Base-by-base conservation (phyloP, 2,113 vertebrate genomes). In the Leuciscus idus region DNA sequence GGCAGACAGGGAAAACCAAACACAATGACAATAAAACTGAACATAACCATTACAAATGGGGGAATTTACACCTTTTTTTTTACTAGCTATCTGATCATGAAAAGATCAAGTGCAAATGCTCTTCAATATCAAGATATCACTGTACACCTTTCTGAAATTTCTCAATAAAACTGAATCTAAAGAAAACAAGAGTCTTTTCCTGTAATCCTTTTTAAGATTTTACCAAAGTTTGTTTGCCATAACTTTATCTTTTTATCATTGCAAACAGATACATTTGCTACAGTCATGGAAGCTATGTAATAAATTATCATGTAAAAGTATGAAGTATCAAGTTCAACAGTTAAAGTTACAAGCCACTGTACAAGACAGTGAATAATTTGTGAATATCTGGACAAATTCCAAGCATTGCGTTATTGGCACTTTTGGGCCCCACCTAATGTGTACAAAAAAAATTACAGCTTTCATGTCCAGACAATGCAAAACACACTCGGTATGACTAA, bases 391-490 rank as follows among this genome's bases (percentile, higher is more conserved):
- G 72, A 75, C n/a, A 0, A 28, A 50, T 50, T 75, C 46, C 72
- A 50, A 75, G n/a, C 39, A 75, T 28, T 75, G 43, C 72, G 43
- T 75, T 48, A 75, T 50, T 75, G 72, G 3, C 43, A 75, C 19
- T 57, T 55, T 57, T 30, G 75, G 28, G 75, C 75, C 50, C 48
- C 75, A 77, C 75, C 75, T 55, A 77, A 50, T 50, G 73, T 28
- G 11, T 50, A 75, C 23, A 75, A 17, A 46, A 17, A 48, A 17
- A 55, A 30, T 30, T 77, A 52, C 19, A 77, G 50, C n/a, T 23
- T 77, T 77, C 75, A 55, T 77, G 75, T 77, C 4, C 28, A 77
- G 75, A 77, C 75, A 77, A 55, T 55, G 17, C 11, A 21, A 55
- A 77, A 19, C 3, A 3, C 50, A 77, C 17, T 36, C n/a, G 4